phyloP scores from a whole-genome alignment of 2,888 invertebrate genomes.

The Pollenia griseotomentosa region DNA sequence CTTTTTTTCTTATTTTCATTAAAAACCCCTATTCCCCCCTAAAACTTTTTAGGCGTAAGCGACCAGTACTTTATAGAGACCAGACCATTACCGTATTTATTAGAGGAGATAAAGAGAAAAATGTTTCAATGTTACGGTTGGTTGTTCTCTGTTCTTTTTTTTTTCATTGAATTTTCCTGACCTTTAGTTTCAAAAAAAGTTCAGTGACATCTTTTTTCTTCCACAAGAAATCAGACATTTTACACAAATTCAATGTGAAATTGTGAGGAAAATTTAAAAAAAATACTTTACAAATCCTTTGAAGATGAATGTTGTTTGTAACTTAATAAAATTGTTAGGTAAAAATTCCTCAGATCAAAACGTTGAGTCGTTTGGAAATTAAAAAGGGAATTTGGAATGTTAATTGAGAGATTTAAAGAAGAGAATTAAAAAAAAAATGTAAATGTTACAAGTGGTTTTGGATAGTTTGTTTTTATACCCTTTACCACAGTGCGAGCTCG shows the following conservation, averaged over 20 bases:
- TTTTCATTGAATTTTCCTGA: conserved; percentile 6
- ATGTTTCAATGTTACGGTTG: conserved; percentile 5
- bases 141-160: conserved; percentile 4
- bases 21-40: background rate
- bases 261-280: background rate
- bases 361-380: background rate
- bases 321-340: background rate
- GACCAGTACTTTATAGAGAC: background rate
- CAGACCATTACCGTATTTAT: too few species aligned
- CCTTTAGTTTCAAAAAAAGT: conserved; percentile 29
- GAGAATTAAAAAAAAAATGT: too few species aligned
- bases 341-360: too few species aligned
- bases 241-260: background rate
- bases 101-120: background rate
- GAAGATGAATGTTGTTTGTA: conserved; percentile 1
- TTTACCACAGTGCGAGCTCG: too few species aligned
- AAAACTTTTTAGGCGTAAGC: background rate
- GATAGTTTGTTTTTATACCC: too few species aligned
- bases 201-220: conserved; percentile 7
- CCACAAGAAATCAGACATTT: background rate
- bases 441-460: too few species aligned
- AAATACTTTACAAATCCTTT: background rate
- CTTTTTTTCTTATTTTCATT: background rate
- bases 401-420: too few species aligned
- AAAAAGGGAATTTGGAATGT: background rate